Percentiles rank a stretch among this genome's conserved stretches.
These are phyloP conservation scores for Gryllus bimaculatus DNA, from an alignment of 1,140 invertebrate species.

Conservation along the genomic window DNA sequence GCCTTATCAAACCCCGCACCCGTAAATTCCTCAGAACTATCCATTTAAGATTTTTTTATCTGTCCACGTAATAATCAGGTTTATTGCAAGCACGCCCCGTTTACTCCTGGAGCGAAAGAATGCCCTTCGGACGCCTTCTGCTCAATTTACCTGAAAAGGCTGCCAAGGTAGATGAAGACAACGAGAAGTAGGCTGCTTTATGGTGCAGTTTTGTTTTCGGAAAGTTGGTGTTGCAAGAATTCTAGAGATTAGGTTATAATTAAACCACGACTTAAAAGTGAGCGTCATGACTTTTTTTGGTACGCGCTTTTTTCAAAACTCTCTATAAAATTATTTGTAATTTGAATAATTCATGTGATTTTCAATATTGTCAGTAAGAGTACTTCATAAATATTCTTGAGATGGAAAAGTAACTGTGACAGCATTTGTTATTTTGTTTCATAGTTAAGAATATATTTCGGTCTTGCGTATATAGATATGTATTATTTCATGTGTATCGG, in stretches of 20 bases:
- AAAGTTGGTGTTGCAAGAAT: background rate
- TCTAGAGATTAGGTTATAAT: background rate
- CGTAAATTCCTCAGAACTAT: background rate
- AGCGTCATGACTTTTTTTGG: too few relatives aligned
- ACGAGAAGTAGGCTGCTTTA: background rate
- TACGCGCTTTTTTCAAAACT: too few relatives aligned
- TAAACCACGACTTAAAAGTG: background rate
- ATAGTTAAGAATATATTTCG: too few relatives aligned
- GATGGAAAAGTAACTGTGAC: too few relatives aligned
- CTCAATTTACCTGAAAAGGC: background rate
- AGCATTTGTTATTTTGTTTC: too few relatives aligned
- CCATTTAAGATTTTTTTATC: slow-evolving; percentile 5
- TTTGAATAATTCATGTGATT: too few relatives aligned
- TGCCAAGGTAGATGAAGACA: background rate
- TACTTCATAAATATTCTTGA: too few relatives aligned
- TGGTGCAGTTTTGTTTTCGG: background rate
- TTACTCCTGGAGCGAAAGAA: background rate
- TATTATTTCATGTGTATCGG: too few relatives aligned
- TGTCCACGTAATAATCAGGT: background rate
- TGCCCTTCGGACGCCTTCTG: background rate
- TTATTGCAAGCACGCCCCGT: background rate
- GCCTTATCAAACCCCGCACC: background rate
- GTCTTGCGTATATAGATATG: too few relatives aligned
- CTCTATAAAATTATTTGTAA: too few relatives aligned
- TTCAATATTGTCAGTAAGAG: too few relatives aligned